These are phyloP conservation scores for Setophaga petechia DNA, from an alignment of 2,113 vertebrate species.

Conservation along the genomic window DNA sequence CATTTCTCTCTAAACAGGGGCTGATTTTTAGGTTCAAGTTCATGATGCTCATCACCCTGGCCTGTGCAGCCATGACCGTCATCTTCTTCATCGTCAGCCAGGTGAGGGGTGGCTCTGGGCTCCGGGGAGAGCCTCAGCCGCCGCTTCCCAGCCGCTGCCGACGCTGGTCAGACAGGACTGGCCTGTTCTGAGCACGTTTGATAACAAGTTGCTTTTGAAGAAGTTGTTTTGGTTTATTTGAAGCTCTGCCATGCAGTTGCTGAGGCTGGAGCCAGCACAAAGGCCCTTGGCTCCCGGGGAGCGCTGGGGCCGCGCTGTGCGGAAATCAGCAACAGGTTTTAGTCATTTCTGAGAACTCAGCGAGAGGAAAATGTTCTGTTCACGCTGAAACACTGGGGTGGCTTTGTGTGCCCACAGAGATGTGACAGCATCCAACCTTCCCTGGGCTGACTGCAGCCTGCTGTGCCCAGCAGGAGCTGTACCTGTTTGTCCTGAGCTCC, in stretches of 20 bases:
- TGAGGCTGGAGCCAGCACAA: neutral
- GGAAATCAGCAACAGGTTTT: neutral
- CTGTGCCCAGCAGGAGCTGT: neutral
- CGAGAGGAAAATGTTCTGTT: neutral
- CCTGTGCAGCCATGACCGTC: conserved; percentile 94
- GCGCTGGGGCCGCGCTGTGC: neutral
- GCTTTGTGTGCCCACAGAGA: neutral
- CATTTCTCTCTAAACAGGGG: conserved; percentile 77
- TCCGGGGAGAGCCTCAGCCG: neutral
- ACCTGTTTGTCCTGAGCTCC: neutral
- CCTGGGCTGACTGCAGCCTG: neutral
- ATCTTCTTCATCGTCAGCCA: conserved; percentile 99
- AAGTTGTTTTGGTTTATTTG: neutral
- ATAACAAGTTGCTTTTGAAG: neutral
- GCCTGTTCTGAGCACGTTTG: neutral
- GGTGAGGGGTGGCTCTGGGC: conserved; percentile 69
- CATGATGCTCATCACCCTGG: conserved; percentile 95
- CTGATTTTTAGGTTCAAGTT: conserved; percentile 99
- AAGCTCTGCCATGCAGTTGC: neutral
- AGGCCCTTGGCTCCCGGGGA: neutral
- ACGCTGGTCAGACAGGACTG: neutral
- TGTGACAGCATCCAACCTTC: neutral
- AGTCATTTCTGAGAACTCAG: neutral
- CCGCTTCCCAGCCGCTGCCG: rapidly evolving
- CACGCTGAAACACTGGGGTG: neutral